phyloP scores from a whole-genome alignment of 2,113 vertebrate species.

The Nyctibius bracteatus region DNA sequence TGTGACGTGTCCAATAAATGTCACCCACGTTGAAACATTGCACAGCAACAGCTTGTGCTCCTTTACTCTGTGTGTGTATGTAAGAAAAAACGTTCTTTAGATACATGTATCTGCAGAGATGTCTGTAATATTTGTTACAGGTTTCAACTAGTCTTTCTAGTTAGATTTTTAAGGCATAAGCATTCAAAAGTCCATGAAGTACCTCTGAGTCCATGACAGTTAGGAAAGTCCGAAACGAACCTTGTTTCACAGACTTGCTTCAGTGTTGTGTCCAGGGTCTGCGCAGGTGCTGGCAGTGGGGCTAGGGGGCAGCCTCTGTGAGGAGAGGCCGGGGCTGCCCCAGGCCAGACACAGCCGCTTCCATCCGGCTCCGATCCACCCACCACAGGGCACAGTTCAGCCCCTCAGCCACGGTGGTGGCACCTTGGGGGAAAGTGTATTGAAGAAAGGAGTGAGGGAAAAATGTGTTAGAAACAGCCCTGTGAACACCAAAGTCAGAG shows the following conservation, averaged over 20 bases:
- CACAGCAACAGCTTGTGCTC: background rate
- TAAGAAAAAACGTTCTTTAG: background rate
- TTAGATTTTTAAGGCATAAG: background rate
- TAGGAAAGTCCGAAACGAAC: background rate
- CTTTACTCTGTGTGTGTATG: background rate
- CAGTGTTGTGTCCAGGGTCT: fast-evolving
- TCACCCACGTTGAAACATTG: background rate
- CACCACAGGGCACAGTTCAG: background rate
- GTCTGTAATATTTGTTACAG: background rate
- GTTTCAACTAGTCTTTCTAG: background rate
- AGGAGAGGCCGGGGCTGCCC: background rate
- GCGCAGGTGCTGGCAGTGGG: fast-evolving
- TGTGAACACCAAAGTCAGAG: background rate
- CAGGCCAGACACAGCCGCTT: fast-evolving
- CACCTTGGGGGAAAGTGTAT: fast-evolving
- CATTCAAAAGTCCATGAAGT: background rate
- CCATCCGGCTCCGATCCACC: background rate
- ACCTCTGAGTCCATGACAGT: background rate
- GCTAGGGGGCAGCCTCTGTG: background rate
- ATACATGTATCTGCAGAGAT: background rate
- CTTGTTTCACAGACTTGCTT: background rate
- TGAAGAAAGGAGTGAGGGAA: background rate
- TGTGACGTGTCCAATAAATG: background rate
- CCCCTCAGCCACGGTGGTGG: fast-evolving
- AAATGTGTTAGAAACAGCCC: background rate